These are phyloP conservation scores for Cosmorhoe ocellata DNA, from an alignment of 2,888 invertebrate genomes.

Conservation along the genomic window DNA sequence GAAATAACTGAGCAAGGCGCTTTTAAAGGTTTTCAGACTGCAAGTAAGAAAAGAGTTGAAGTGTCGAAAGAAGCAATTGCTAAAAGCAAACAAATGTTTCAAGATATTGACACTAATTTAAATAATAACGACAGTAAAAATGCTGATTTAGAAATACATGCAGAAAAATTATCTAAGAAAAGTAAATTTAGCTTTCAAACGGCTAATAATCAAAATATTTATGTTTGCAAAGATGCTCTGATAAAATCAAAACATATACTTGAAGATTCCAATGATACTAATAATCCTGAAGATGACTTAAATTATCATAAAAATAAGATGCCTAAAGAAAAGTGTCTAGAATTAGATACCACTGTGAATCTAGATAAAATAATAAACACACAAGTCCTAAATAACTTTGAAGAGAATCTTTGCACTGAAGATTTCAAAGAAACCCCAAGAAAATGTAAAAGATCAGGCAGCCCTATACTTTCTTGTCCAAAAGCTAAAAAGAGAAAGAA, in stretches of 20 bases:
- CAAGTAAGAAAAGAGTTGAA: constrained; percentile 54
- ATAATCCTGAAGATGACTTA: background rate
- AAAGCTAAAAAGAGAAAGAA: constrained; percentile 58
- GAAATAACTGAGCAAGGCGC: background rate
- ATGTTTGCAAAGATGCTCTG: constrained; percentile 35
- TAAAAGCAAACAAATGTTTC: constrained; percentile 47
- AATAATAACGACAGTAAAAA: constrained; percentile 2
- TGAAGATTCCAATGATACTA: constrained; percentile 22
- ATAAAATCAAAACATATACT: constrained; percentile 42
- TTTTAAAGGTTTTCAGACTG: constrained; percentile 57
- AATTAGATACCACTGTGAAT: background rate
- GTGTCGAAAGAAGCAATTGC: constrained; percentile 49
- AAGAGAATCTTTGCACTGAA: constrained; percentile 60
- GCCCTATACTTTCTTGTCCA: constrained; percentile 69
- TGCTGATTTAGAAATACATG: background rate
- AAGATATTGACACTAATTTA: constrained; percentile 15
- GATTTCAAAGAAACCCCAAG: constrained; percentile 53
- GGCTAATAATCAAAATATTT: constrained; percentile 33
- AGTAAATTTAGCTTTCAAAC: constrained; percentile 24
- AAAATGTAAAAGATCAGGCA: constrained; percentile 58
- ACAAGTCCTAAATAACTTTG: constrained; percentile 65
- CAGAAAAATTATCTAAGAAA: background rate
- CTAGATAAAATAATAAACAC: constrained; percentile 51
- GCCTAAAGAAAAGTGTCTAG: background rate
- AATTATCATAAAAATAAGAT: background rate